These are phyloP conservation scores for Cerastis rubricosa DNA, from an alignment of 2,888 invertebrate species.

Conservation along the genomic window DNA sequence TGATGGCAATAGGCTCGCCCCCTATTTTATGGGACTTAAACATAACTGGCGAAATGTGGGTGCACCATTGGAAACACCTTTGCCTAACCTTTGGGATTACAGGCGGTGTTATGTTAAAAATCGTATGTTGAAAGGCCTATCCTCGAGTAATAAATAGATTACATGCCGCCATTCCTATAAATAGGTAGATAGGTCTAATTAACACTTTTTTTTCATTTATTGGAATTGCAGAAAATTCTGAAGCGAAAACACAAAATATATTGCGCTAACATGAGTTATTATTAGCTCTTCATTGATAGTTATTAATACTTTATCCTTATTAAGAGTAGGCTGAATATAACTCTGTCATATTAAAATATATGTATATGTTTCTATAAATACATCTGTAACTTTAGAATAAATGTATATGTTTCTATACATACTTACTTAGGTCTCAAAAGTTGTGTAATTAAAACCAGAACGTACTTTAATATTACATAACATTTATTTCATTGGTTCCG, in stretches of 20 bases:
- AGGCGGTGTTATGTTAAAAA: neutral
- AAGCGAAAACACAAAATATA: neutral
- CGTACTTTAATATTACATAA: conserved; percentile 59
- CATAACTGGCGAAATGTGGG: too few relatives aligned
- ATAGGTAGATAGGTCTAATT: too few relatives aligned
- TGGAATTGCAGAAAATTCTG: too few relatives aligned
- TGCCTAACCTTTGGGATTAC: too few relatives aligned
- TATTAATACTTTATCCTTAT: neutral
- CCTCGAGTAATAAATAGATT: neutral
- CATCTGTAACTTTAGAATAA: too few relatives aligned
- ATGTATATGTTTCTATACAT: neutral
- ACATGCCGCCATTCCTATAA: neutral
- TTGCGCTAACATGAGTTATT: neutral
- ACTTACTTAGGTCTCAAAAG: neutral
- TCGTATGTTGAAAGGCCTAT: neutral
- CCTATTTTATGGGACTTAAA: too few relatives aligned
- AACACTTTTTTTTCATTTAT: too few relatives aligned
- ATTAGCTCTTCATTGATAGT: neutral
- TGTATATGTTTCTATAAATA: neutral
- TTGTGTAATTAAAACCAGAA: conserved; percentile 49
- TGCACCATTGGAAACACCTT: too few relatives aligned
- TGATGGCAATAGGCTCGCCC: too few relatives aligned
- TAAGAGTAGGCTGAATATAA: neutral
- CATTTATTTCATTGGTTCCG: conserved; percentile 85
- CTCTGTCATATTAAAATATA: neutral